Percentiles rank a stretch among this genome's conserved stretches.
Evolutionary conservation across 23 tunicate genomes (phyloP).

Genomic region (Halocynthia roretzi): DNA sequence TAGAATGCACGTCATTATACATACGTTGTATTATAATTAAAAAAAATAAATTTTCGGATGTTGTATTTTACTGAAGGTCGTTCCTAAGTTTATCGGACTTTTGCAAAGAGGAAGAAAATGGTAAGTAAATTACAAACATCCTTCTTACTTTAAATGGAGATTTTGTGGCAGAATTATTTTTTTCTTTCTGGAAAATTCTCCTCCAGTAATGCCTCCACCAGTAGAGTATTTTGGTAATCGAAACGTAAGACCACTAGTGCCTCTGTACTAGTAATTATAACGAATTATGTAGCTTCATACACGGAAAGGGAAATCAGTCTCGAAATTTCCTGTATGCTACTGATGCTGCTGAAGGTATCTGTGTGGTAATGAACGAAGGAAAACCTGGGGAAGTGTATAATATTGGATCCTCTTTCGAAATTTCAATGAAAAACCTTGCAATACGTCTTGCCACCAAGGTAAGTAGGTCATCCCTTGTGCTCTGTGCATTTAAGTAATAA

Average conservation of each 20-base stretch:
- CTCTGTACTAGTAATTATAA: too few relatives aligned
- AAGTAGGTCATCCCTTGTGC: not conserved
- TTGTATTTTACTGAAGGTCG: not conserved
- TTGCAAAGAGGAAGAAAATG: not conserved
- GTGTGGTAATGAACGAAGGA: not conserved
- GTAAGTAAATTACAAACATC: not conserved
- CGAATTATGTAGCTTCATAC: not conserved
- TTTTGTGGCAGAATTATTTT: too few relatives aligned
- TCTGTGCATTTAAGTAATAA: not conserved
- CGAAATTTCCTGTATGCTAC: conserved; percentile 5
- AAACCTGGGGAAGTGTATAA: conserved; percentile 4
- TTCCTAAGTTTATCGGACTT: conserved; percentile 2
- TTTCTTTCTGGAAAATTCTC: too few relatives aligned
- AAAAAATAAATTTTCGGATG: not conserved
- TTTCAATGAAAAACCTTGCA: conserved; percentile 2
- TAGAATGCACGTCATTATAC: not conserved
- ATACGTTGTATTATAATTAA: not conserved
- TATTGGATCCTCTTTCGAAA: conserved; percentile 6
- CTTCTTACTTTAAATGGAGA: too few relatives aligned
- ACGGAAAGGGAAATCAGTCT: not conserved
- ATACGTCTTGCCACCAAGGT: not conserved
- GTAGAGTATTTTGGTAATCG: too few relatives aligned
- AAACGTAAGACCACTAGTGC: too few relatives aligned
- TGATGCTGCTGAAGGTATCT: conserved; percentile 1
- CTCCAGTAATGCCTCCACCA: too few relatives aligned